These are phyloP conservation scores for Cyphomyrus plagiostoma DNA, from an alignment of 2,113 vertebrate species.

Conservation along the genomic window DNA sequence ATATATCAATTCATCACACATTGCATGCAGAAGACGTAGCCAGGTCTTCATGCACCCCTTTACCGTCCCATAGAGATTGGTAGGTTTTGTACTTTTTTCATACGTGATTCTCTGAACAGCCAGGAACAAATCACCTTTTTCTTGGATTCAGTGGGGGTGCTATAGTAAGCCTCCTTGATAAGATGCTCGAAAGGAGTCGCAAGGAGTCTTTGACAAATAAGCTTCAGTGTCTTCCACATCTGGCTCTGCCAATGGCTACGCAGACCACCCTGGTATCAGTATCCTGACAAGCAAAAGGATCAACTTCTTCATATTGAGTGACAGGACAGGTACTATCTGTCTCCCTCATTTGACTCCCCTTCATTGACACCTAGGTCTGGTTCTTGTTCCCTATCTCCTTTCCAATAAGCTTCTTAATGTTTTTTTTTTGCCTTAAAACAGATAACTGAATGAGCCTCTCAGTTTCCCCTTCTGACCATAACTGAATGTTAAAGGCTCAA, in stretches of 20 bases:
- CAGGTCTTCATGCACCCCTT: background rate
- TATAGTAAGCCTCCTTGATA: background rate
- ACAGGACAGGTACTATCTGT: background rate
- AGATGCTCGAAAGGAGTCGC: background rate
- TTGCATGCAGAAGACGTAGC: background rate
- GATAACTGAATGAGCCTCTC: background rate
- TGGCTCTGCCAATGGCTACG: background rate
- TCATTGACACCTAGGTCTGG: background rate
- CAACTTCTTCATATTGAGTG: background rate
- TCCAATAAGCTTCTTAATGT: background rate
- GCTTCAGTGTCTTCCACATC: background rate
- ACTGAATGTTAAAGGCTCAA: background rate
- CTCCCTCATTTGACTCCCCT: background rate
- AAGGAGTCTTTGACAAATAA: background rate
- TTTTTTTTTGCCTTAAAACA: background rate
- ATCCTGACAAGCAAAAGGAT: background rate
- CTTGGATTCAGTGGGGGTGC: background rate
- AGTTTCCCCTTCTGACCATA: background rate
- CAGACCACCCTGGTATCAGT: background rate
- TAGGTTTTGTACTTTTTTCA: background rate
- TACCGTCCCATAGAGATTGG: background rate
- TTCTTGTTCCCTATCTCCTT: background rate
- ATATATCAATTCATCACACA: background rate
- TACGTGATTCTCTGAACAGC: background rate
- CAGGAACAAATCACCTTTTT: background rate